Base-by-base conservation (phyloP, 2,797 vertebrate species). In the Melanogrammus aeglefinus region DNA sequence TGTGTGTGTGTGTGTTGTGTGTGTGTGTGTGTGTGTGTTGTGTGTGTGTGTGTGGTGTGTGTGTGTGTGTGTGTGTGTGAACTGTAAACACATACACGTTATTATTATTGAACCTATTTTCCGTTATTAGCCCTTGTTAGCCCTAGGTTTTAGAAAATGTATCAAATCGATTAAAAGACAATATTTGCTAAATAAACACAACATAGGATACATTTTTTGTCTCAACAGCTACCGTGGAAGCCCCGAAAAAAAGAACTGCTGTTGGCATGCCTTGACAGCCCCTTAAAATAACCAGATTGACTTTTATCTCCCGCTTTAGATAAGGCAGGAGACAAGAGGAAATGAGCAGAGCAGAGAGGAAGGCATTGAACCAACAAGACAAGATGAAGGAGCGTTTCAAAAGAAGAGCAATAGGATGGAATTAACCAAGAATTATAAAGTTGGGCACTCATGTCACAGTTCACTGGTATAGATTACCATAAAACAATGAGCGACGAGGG, bases 1-100 rank as follows among this genome's bases (percentile, higher is more conserved):
- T 96, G 14, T 94, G 96, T 96, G 14, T 36, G 75, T 66, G 72
- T 39, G 72, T 78, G 77, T 21, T 36, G 75, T 66, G 72, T 39
- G 72, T 78, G 77, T 21, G 24, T 75, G 76, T 79, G 80, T 76
- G 77, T 75, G 75, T 77, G 79, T 77, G 79, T 71, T 71, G 72
- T 57, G 72, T 73, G 79, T 75, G 73, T 31, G 77, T 77, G 51
- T 44, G 74, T 66, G 38, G 38, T 77, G 75, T 36, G 75, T 69
- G 47, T 31, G 72, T 78, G 72, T n/a, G 33, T 75, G 76, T 79
- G 80, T 76, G 77, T 75, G 75, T 94, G 96, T 96, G 14, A 72
- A 72, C 0, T 72, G 29, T 31, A 66, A 24, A n/a, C 57, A 27
- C 9, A 66, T 66, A 66, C n/a, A 27, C n/a, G 12, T 29, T 70